A percentile compares a stretch with the other conserved stretches of the same genome.
These are phyloP conservation scores for Australoheros scitulus DNA, from an alignment of 2,113 vertebrate genomes.

Conservation along the genomic window DNA sequence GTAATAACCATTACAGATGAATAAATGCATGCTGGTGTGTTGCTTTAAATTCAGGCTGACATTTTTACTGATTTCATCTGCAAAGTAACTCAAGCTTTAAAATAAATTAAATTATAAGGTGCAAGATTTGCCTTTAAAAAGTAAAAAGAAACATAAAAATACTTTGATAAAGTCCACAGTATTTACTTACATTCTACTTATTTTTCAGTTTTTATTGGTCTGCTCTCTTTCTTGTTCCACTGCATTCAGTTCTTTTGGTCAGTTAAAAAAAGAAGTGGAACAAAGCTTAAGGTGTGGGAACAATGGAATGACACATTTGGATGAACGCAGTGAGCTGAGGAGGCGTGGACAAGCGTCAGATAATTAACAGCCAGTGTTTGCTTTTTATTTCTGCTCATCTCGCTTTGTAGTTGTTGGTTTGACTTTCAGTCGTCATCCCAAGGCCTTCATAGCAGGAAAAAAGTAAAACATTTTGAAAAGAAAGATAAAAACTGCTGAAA, in stretches of 20 bases:
- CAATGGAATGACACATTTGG: not conserved
- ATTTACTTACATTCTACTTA: not conserved
- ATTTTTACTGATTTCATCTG: not conserved
- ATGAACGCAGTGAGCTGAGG: not conserved
- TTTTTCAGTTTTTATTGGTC: not conserved
- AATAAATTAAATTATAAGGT: too few relatives aligned
- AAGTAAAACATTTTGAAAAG: not conserved
- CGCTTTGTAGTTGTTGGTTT: not conserved
- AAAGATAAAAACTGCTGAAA: not conserved
- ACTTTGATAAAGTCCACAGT: not conserved
- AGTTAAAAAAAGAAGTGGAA: not conserved
- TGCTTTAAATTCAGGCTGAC: not conserved
- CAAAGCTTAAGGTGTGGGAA: slow-evolving; percentile 2
- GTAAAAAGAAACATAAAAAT: not conserved
- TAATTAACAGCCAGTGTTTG: not conserved
- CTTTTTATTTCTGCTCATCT: not conserved
- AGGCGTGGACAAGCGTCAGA: not conserved
- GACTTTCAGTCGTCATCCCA: not conserved
- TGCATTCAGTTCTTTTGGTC: not conserved
- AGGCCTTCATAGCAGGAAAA: not conserved
- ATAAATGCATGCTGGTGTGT: too few relatives aligned
- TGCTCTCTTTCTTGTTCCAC: not conserved
- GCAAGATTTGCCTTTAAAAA: not conserved
- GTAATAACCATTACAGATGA: not conserved
- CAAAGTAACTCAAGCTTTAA: not conserved